A percentile compares a stretch with the other conserved stretches of the same genome.
Conservation (phyloP, 2,888 invertebrate species). For the Stenichneumon culpator region DNA sequence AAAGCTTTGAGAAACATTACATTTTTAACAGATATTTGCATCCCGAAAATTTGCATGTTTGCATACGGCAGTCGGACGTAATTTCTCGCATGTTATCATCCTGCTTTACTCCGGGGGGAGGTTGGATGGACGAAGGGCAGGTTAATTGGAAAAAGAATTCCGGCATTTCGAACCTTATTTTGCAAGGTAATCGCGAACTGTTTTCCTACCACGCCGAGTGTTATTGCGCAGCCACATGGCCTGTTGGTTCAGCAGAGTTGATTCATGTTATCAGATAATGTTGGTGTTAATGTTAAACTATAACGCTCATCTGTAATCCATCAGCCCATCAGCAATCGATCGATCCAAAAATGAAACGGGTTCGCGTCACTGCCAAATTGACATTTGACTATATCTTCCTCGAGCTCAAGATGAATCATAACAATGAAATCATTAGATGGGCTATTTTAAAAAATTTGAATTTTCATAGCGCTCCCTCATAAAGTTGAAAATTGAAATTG, state of each 20-base stretch:
- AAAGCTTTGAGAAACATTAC: conserved; percentile 5
- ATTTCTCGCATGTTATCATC: background rate
- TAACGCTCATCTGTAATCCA: background rate
- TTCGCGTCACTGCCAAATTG: background rate
- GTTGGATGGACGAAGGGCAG: background rate
- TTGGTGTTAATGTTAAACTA: background rate
- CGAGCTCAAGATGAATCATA: background rate
- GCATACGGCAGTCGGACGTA: background rate
- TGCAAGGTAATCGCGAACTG: background rate
- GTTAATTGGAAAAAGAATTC: conserved; percentile 2
- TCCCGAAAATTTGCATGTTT: conserved; percentile 5
- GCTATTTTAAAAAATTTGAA: no score
- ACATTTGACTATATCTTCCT: background rate
- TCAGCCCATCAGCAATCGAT: background rate
- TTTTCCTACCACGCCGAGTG: background rate
- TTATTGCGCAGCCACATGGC: background rate
- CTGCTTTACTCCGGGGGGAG: background rate
- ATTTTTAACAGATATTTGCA: conserved; percentile 24
- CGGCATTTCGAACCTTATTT: background rate
- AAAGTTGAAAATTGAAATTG: no score
- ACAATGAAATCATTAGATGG: background rate
- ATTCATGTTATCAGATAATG: background rate
- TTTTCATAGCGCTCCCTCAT: no score
- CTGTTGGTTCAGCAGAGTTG: background rate
- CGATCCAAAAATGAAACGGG: background rate